Conservation (phyloP, 2,113 vertebrate genomes). For the Anser cygnoides region DNA sequence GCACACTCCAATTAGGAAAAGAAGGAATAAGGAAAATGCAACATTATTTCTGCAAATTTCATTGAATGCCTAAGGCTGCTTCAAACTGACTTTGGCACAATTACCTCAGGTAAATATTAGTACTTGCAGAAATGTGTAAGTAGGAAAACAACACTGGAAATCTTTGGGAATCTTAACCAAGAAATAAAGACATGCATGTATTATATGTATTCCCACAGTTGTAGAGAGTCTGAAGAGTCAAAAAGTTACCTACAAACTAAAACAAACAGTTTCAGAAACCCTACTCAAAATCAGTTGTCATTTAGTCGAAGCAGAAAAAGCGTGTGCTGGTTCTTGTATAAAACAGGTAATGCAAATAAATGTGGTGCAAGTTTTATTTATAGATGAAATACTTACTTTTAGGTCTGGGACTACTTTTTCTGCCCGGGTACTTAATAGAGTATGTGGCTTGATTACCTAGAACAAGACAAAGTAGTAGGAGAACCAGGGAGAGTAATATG, state of each 20-base stretch:
- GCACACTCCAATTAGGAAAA: neutral
- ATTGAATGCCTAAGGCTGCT: neutral
- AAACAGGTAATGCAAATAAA: neutral
- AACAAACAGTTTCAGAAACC: neutral
- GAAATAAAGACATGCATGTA: neutral
- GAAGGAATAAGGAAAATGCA: neutral
- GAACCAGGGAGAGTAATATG: neutral
- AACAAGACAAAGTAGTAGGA: neutral
- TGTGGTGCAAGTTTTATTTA: fast-evolving
- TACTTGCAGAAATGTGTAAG: neutral
- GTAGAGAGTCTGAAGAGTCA: neutral
- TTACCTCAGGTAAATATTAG: neutral
- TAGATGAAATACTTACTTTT: conserved; percentile 53
- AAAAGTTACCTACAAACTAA: neutral
- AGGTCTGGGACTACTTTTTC: conserved; percentile 75
- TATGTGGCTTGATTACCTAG: conserved; percentile 82
- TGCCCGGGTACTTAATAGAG: conserved; percentile 80
- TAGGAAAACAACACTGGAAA: neutral
- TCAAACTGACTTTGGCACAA: neutral
- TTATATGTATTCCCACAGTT: neutral
- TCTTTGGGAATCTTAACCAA: neutral
- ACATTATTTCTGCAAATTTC: neutral
- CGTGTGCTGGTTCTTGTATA: neutral
- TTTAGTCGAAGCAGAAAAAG: neutral
- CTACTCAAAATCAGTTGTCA: neutral